Evolutionary conservation across 2,113 vertebrate genomes (phyloP).

Genomic region (Oryzias woworae): DNA sequence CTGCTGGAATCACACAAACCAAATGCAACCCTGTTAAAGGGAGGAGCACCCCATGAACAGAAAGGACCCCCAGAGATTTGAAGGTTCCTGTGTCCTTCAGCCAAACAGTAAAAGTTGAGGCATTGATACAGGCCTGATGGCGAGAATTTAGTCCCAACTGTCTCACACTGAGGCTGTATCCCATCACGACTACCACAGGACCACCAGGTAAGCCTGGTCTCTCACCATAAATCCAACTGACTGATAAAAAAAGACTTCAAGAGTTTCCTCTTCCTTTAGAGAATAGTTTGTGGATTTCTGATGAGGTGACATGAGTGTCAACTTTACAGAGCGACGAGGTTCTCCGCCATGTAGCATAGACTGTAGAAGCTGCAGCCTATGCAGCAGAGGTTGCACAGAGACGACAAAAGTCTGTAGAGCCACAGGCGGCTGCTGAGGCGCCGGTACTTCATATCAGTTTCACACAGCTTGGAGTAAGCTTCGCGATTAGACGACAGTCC

Average conservation of each 20-base stretch:
- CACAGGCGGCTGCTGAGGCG: constrained; percentile 68
- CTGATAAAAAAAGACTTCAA: constrained; percentile 7
- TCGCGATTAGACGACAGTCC: constrained; percentile 71
- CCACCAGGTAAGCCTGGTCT: not conserved
- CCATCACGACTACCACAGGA: constrained; percentile 22
- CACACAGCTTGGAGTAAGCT: constrained; percentile 70
- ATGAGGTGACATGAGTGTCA: not conserved
- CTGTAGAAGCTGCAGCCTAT: constrained; percentile 80
- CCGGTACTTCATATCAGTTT: constrained; percentile 70
- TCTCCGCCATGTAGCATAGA: constrained; percentile 78
- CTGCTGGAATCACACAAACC: too few species aligned
- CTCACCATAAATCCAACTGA: not conserved
- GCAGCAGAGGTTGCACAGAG: constrained; percentile 84
- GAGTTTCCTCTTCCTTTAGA: constrained; percentile 8
- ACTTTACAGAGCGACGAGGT: constrained; percentile 66
- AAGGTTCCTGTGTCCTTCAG: too few species aligned
- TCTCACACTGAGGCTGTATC: not conserved
- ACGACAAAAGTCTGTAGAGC: constrained; percentile 76
- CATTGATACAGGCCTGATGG: too few species aligned
- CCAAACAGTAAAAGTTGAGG: too few species aligned
- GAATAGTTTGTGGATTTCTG: not conserved
- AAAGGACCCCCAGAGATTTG: too few species aligned
- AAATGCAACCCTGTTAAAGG: too few species aligned
- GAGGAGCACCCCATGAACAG: too few species aligned
- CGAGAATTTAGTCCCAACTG: not conserved